A percentile compares a stretch with the other conserved stretches of the same genome.
Conservation (phyloP, 1,140 invertebrate species). For the Cheumatopsyche charites region DNA sequence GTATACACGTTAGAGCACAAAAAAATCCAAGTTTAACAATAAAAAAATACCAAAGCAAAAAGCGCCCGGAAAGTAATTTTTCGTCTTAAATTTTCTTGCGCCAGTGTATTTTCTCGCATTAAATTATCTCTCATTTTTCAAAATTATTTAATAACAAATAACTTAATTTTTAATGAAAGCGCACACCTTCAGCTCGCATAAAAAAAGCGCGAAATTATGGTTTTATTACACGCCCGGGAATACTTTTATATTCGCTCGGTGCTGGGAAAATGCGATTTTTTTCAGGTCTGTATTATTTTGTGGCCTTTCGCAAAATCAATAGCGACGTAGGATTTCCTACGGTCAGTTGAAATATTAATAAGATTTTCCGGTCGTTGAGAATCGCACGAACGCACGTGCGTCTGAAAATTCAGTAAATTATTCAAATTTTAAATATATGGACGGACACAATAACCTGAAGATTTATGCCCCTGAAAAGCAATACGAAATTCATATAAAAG, state of each 20-base stretch:
- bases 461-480: no score
- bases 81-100: no score
- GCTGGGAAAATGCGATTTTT: conserved; percentile 1
- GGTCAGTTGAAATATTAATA: conserved; percentile 14
- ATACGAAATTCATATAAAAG: no score
- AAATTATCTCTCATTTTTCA: no score
- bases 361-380: not conserved
- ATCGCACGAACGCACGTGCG: not conserved
- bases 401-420: not conserved
- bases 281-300: not conserved
- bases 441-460: no score
- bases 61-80: no score
- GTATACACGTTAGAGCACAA: no score
- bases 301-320: conserved; percentile 9
- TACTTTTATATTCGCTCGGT: conserved; percentile 21
- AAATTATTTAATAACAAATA: conserved; percentile 3
- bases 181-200: no score
- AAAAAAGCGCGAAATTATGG: not conserved
- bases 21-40: no score
- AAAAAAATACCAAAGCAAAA: no score
- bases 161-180: conserved; percentile 12
- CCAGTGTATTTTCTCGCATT: no score
- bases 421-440: not conserved
- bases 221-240: conserved; percentile 11
- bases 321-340: not conserved